Percentiles rank a stretch among this genome's conserved stretches.
phyloP scores from a whole-genome alignment of 2,888 invertebrate genomes.

The Idaea aversata region DNA sequence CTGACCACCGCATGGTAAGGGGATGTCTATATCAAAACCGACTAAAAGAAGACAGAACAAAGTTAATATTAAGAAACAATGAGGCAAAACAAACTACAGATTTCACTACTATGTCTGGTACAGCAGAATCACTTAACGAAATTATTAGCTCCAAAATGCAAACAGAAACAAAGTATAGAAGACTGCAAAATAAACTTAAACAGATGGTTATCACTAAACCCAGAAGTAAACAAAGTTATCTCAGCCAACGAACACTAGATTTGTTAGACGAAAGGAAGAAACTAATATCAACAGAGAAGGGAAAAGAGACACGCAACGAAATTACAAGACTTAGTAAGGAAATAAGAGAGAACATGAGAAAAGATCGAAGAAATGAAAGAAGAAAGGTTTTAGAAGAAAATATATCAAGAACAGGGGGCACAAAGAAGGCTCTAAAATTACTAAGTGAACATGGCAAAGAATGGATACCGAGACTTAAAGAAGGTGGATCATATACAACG shows the following conservation, averaged over 20 bases:
- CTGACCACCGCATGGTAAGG: constrained; percentile 25
- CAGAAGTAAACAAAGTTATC: too few species aligned
- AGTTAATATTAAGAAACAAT: neutral
- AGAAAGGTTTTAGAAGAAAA: constrained; percentile 4
- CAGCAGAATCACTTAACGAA: too few species aligned
- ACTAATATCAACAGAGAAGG: neutral
- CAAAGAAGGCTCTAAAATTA: constrained; percentile 8
- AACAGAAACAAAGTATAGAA: too few species aligned
- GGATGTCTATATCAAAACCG: constrained; percentile 11
- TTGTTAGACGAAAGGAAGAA: constrained; percentile 1
- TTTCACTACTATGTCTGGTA: constrained; percentile 4
- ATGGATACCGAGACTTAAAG: constrained; percentile 11
- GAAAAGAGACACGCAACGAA: neutral
- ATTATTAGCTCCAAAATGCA: too few species aligned
- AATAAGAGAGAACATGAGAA: neutral
- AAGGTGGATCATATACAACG: constrained; percentile 1
- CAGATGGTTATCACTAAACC: too few species aligned
- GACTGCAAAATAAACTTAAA: too few species aligned
- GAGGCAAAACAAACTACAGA: neutral
- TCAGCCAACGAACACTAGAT: too few species aligned
- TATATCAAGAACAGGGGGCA: constrained; percentile 10
- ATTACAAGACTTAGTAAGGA: neutral
- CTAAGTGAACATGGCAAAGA: constrained; percentile 6
- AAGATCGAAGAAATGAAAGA: constrained; percentile 3
- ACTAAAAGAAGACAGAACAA: neutral